Evolutionary conservation across 2,888 invertebrate genomes (phyloP), one percentile per base, ranked within the genome.

Genomic region (Chrysina gloriosa): DNA sequence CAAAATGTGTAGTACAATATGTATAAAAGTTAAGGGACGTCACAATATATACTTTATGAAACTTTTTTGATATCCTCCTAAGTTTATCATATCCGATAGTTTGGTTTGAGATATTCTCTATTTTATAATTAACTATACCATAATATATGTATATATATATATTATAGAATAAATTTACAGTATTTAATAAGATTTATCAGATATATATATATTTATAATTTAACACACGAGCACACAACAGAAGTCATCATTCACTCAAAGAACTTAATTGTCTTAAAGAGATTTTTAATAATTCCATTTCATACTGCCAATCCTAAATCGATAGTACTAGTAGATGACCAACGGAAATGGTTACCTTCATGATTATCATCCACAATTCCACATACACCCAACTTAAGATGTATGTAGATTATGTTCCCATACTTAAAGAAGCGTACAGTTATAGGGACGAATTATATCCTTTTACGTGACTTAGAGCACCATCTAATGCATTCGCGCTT

Each of bases 111-210:
- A 80, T 80, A 79, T 78, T 79, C 77, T 77, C 67, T 70, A 70
- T 69, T 61, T 56, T 65, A 68, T 79, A 80, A 81, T 81, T 79
- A 81, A 81, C 81, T 81, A 80, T 80, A 79, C 76, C 79, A 79
- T 81, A 78, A 78, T 79, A 79, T n/a, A 78, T 79, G 76, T 80
- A 82, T 82, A 77, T 82, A 81, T 81, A 79, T 80, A 80, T 82
- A 80, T 79, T 79, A 80, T 82, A 82, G 81, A 82, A 81, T 82
- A 82, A 83, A 82, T 83, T 82, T 83, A 83, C 83, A 83, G 82
- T 82, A 80, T 82, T 81, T 72, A 81, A 81, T 81, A 81, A 81
- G 81, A 81, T 81, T 81, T 79, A 79, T 80, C 80, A 68, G 58
- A 52, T 65, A 65, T 50, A 65, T 65, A 65, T 65, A 52, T 78